phyloP scores from a whole-genome alignment of 2,888 invertebrate genomes.

The Sesia bembeciformis region DNA sequence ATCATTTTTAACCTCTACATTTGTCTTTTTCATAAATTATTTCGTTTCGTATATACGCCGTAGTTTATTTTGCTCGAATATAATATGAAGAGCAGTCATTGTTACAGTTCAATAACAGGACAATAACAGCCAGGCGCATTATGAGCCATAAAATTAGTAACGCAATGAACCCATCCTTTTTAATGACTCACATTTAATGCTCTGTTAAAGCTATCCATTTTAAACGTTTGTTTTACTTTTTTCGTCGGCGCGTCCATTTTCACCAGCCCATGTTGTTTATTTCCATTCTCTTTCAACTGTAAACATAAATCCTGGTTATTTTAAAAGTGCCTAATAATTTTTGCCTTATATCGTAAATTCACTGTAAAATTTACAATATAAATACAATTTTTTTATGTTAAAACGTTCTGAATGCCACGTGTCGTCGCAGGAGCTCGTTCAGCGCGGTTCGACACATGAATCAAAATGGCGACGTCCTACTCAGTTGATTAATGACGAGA shows the following conservation, averaged over 20 bases:
- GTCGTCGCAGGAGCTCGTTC: constrained; percentile 4
- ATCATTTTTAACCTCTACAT: too few species aligned
- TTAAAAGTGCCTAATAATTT: background rate
- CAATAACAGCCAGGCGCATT: background rate
- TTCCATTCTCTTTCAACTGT: background rate
- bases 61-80: constrained; percentile 7
- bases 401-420: constrained; percentile 3
- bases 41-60: constrained; percentile 10
- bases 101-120: background rate
- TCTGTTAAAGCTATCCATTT: constrained; percentile 18
- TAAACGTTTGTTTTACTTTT: constrained; percentile 17
- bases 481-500: constrained; percentile 62
- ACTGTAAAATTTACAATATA: background rate
- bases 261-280: constrained; percentile 5
- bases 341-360: background rate
- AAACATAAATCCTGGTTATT: background rate
- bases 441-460: constrained; percentile 6
- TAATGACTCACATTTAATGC: constrained; percentile 7
- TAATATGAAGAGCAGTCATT: constrained; percentile 1
- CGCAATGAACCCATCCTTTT: background rate
- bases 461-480: constrained; percentile 2
- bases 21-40: constrained; percentile 11
- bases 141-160: background rate
- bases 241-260: constrained; percentile 11
- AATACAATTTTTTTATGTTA: background rate